Base-by-base conservation (phyloP, 2,113 vertebrate species). In the Neoarius graeffei region DNA sequence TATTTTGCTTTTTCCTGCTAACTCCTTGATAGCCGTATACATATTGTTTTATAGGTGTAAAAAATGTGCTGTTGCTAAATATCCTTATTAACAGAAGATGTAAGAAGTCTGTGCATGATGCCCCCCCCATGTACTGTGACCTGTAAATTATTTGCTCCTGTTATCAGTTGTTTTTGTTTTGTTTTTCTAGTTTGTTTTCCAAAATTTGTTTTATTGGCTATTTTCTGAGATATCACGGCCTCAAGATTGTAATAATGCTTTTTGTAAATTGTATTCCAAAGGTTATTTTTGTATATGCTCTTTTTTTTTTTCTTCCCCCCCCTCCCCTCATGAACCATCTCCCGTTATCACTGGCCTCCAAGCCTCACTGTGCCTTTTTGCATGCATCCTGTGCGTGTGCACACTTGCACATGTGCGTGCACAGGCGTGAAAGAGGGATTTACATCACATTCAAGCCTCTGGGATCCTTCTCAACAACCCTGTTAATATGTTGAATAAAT, bases 201-300 rank as follows among this genome's bases (percentile, higher is more conserved):
- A 91, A 91, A 86, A 74, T 85, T 71, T 94, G 94, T 95, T 94
- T 96, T 94, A 96, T 95, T 92, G 94, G 92, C 83, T 93, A 93
- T 87, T 92, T 94, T 92, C 95, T 96, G 95, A 95, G 94, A 97
- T 94, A 95, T 94, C 94, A 93, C 91, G 94, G 96, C 96, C 93
- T 96, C 94, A 96, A 97, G 96, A 98, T 97, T 98, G 96, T 98
- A 98, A 95, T 97, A 94, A 90, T 92, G 80, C 56, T 95, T 97
- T 97, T 98, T 99, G 97, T 99, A 98, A 97, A 99, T 98, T 97
- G 95, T 97, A 97, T 97, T 97, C 96, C 96, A 97, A 98, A 99
- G 95, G 96, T 97, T 99, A 99, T 99, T 99, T 99, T 99, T 99
- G 96, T 99, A 99, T 96, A 96, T 94, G 94, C 96, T 94, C 91